phyloP scores from a whole-genome alignment of 2,888 invertebrate genomes.

The Tineola bisselliella region DNA sequence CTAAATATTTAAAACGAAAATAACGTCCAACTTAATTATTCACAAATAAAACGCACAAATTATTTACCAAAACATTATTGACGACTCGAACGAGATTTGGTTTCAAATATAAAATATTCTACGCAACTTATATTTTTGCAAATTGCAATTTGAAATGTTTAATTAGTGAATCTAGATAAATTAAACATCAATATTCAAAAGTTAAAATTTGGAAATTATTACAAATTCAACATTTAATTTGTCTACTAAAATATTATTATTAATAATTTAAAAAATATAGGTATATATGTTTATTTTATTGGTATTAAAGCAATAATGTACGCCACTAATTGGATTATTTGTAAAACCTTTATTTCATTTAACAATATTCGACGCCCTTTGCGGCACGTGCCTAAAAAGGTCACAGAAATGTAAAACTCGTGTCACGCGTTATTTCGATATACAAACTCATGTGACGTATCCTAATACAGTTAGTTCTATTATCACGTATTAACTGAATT shows the following conservation, averaged over 20 bases:
- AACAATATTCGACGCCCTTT: neutral
- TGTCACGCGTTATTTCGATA: neutral
- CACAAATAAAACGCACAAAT: neutral
- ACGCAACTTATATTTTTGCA: neutral
- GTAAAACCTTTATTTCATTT: neutral
- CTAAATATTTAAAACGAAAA: neutral
- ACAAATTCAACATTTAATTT: too few relatives aligned
- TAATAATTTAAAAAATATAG: too few relatives aligned
- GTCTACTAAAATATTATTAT: too few relatives aligned
- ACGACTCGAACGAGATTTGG: neutral
- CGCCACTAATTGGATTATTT: neutral
- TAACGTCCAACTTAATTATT: neutral
- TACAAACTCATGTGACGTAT: neutral
- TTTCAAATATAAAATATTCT: neutral
- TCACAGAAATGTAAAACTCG: neutral
- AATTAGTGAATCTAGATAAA: too few relatives aligned
- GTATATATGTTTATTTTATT: too few relatives aligned
- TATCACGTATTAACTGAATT: too few relatives aligned
- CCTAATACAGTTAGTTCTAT: neutral
- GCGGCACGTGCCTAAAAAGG: neutral
- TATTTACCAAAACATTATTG: neutral
- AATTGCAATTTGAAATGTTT: neutral
- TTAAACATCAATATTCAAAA: too few relatives aligned
- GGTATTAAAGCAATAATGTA: too few relatives aligned
- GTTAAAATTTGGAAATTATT: too few relatives aligned